Conservation (phyloP, 2,888 invertebrate species). For the Callyntrura guangdongensis region DNA sequence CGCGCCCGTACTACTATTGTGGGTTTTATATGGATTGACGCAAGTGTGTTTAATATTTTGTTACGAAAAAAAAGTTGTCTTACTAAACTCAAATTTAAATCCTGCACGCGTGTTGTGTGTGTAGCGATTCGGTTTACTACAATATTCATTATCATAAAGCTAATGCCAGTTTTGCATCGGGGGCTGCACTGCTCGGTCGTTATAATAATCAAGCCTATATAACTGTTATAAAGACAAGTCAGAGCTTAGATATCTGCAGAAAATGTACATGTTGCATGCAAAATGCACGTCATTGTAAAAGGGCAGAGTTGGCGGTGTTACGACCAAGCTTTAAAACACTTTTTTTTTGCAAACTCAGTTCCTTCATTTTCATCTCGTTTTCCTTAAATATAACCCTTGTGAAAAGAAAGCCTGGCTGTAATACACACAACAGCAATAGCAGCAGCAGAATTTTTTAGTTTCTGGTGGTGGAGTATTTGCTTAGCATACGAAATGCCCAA, state of each 20-base stretch:
- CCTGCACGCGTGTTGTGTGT: not conserved
- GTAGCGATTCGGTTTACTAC: not conserved
- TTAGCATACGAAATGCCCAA: slow-evolving; percentile 23
- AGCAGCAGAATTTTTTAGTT: not conserved
- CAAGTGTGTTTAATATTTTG: not conserved
- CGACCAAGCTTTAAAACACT: not conserved
- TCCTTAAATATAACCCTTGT: not conserved
- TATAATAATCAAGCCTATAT: not conserved
- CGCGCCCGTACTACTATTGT: not conserved
- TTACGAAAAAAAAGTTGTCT: not conserved
- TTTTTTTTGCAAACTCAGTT: slow-evolving; percentile 18
- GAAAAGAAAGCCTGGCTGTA: not conserved
- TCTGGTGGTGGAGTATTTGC: not conserved
- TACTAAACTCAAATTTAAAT: not conserved
- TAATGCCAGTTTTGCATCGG: not conserved
- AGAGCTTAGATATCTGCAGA: too few species aligned
- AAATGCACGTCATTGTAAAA: not conserved
- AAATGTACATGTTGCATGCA: not conserved
- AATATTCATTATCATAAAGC: not conserved
- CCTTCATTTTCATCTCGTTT: slow-evolving; percentile 8
- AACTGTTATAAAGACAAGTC: too few species aligned
- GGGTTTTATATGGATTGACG: not conserved
- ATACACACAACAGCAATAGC: not conserved
- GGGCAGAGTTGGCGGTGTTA: not conserved
- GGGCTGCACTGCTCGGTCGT: not conserved